Evolutionary conservation across 2,888 invertebrate genomes (phyloP).

Genomic region (Sinotaia quadrata): DNA sequence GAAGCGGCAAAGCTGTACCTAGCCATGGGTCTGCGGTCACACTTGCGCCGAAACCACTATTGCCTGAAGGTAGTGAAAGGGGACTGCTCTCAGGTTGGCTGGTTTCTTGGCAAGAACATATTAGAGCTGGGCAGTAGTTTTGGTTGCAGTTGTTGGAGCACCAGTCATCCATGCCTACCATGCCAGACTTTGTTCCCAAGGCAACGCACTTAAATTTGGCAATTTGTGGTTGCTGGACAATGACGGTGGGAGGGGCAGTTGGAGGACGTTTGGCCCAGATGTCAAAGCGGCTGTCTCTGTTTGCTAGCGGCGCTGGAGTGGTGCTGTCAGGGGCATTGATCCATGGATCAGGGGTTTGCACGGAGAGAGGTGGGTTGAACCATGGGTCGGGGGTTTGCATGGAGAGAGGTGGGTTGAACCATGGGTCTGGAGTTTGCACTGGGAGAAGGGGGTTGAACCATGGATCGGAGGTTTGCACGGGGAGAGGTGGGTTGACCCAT

Average conservation of each 20-base stretch:
- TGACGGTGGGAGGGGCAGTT: not conserved
- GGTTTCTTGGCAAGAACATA: not conserved
- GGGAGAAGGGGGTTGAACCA: not conserved
- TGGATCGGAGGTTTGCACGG: not conserved
- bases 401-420: not conserved
- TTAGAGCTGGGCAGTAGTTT: not conserved
- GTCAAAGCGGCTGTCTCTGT: not conserved
- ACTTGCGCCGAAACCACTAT: not conserved
- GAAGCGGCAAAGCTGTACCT: not conserved
- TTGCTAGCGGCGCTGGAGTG: not conserved
- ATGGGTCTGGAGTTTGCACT: not conserved
- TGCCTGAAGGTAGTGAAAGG: not conserved
- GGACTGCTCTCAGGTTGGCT: not conserved
- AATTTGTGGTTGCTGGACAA: not conserved
- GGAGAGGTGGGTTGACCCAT: not conserved
- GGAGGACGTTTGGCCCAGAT: not conserved
- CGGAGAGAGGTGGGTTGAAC: not conserved
- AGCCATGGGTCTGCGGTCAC: not conserved
- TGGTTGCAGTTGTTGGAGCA: constrained; percentile 15
- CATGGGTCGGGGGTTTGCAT: not conserved
- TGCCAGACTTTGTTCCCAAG: not conserved
- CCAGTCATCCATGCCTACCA: constrained; percentile 15
- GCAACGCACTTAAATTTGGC: constrained; percentile 15
- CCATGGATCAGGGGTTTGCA: not conserved
- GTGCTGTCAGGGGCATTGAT: not conserved